These are phyloP conservation scores for Shinisaurus crocodilurus DNA, from an alignment of 2,113 vertebrate genomes.

Conservation along the genomic window DNA sequence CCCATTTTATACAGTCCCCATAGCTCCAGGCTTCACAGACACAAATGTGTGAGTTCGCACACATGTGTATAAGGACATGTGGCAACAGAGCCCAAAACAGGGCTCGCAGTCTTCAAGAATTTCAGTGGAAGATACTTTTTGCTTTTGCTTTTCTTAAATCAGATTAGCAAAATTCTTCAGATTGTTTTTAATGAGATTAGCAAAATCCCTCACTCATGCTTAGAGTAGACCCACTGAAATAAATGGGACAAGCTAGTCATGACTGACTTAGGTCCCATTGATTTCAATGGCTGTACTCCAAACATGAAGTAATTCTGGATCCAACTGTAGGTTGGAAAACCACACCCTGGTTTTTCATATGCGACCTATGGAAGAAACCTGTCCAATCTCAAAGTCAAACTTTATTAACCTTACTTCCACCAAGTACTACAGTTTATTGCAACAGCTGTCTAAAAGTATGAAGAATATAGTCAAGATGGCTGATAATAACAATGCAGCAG, in stretches of 20 bases:
- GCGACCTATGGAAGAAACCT: background rate
- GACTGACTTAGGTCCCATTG: background rate
- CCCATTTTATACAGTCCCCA: too few species aligned
- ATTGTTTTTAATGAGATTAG: too few species aligned
- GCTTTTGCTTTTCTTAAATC: too few species aligned
- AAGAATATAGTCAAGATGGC: constrained; percentile 42
- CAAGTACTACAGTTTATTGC: constrained; percentile 22
- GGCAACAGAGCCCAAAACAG: too few species aligned
- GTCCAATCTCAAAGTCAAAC: background rate
- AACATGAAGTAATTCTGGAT: background rate
- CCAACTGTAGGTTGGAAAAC: too few species aligned
- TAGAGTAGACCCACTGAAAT: background rate
- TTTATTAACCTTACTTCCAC: background rate
- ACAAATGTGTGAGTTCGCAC: too few species aligned
- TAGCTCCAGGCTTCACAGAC: too few species aligned
- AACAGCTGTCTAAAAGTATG: constrained; percentile 31
- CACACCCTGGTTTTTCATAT: too few species aligned
- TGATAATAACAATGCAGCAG: constrained; percentile 26
- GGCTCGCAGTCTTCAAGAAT: background rate
- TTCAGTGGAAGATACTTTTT: background rate
- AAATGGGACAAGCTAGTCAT: background rate
- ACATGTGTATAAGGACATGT: too few species aligned
- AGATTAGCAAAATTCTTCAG: background rate
- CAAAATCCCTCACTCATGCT: background rate
- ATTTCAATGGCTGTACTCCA: background rate